Conservation (phyloP, 2,113 vertebrate species). For the Oenanthe melanoleuca region DNA sequence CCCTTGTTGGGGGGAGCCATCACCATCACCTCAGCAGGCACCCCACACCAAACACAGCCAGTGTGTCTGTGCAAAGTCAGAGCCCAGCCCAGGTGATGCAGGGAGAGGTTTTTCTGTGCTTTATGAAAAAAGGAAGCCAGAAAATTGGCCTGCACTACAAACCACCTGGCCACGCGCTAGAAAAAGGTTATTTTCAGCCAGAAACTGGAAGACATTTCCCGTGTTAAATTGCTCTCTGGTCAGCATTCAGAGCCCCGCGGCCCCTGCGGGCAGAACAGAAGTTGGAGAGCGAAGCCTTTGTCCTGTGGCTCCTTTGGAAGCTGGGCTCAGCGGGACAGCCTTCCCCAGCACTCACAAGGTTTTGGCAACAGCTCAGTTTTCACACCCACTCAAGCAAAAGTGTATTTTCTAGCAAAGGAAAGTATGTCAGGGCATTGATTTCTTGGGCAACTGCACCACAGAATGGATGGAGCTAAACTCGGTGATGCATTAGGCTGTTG, state of each 20-base stretch:
- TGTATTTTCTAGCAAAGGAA: constrained; percentile 16
- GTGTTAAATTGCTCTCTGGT: neutral
- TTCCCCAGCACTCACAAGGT: neutral
- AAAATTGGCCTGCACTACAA: neutral
- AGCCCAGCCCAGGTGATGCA: neutral
- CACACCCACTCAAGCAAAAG: constrained; percentile 47
- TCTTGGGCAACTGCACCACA: constrained; percentile 5
- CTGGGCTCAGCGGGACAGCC: neutral
- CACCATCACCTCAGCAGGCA: neutral
- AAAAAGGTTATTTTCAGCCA: constrained; percentile 1
- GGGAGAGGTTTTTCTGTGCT: neutral
- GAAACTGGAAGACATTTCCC: neutral
- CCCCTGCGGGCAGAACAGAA: neutral
- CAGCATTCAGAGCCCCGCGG: neutral
- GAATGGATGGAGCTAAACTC: neutral
- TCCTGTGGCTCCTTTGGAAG: neutral
- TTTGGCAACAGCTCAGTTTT: neutral
- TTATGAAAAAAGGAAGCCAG: neutral
- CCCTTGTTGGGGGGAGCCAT: accelerated
- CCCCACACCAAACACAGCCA: neutral
- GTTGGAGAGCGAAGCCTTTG: neutral
- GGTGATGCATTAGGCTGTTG: neutral
- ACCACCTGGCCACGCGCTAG: neutral
- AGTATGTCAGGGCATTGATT: constrained; percentile 53
- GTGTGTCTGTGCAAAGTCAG: neutral